Evolutionary conservation across 2,888 invertebrate genomes (phyloP).

Genomic region (Catonia carolina): DNA sequence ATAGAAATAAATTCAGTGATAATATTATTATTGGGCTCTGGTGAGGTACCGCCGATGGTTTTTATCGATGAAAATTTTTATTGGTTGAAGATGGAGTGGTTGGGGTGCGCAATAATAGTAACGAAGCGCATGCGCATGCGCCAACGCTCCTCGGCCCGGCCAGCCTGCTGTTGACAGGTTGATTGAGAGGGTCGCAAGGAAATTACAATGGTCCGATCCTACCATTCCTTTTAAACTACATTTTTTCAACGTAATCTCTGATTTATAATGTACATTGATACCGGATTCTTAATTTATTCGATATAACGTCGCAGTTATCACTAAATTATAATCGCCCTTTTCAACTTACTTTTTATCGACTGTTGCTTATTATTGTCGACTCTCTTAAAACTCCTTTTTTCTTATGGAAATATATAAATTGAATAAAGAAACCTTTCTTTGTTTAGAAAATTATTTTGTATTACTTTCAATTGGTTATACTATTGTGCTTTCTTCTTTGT

Average conservation of each 20-base stretch:
- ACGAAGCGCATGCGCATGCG: background rate
- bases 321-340: background rate
- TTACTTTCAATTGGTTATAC: no score
- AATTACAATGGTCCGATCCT: background rate
- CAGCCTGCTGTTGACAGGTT: constrained; percentile 10
- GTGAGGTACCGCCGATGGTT: constrained; percentile 2
- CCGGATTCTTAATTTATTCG: constrained; percentile 7
- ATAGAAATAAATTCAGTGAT: constrained; percentile 13
- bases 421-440: no score
- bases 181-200: constrained; percentile 1
- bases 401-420: no score
- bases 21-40: constrained; percentile 8
- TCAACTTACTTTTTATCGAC: background rate
- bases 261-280: constrained; percentile 12
- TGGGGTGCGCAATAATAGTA: no score
- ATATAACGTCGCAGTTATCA: background rate
- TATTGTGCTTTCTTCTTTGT: no score
- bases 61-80: constrained; percentile 11
- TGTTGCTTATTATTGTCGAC: no score
- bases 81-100: constrained; percentile 5
- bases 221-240: constrained; percentile 8
- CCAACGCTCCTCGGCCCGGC: background rate
- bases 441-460: no score
- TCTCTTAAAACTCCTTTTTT: no score
- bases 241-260: constrained; percentile 6